Conservation (phyloP, 2,888 invertebrate species). For the Troides aeacus region DNA sequence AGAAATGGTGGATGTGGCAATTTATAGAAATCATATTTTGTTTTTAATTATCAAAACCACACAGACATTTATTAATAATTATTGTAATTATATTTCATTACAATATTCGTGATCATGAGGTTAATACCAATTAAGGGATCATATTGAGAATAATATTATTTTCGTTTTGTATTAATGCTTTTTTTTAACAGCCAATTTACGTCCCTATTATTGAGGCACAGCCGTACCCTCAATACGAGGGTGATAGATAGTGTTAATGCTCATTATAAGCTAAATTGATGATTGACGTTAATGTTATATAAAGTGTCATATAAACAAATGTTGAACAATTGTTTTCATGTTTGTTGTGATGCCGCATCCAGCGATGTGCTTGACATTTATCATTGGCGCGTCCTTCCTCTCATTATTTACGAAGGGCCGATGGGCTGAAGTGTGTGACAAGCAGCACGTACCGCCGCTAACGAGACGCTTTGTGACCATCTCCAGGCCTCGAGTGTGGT, state of each 20-base stretch:
- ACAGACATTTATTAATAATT: too few species aligned
- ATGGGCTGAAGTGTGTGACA: slow-evolving; percentile 76
- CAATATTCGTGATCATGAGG: too few species aligned
- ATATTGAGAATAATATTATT: too few species aligned
- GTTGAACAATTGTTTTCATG: neutral
- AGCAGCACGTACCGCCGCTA: slow-evolving; percentile 77
- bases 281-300: too few species aligned
- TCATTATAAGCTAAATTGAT: too few species aligned
- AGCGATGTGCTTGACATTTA: slow-evolving; percentile 42
- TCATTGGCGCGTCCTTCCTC: slow-evolving; percentile 57
- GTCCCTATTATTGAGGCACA: too few species aligned
- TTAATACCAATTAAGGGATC: too few species aligned
- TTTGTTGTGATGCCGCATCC: slow-evolving; percentile 45
- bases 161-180: too few species aligned
- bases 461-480: slow-evolving; percentile 80
- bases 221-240: too few species aligned
- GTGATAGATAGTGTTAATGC: too few species aligned
- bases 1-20: slow-evolving; percentile 44
- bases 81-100: too few species aligned
- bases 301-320: neutral
- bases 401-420: slow-evolving; percentile 80
- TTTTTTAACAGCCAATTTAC: too few species aligned
- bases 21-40: slow-evolving; percentile 9
- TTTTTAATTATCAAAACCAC: neutral
- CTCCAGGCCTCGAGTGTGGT: slow-evolving; percentile 67